Base-by-base conservation (phyloP, 2,888 invertebrate species). In the Syritta pipiens region DNA sequence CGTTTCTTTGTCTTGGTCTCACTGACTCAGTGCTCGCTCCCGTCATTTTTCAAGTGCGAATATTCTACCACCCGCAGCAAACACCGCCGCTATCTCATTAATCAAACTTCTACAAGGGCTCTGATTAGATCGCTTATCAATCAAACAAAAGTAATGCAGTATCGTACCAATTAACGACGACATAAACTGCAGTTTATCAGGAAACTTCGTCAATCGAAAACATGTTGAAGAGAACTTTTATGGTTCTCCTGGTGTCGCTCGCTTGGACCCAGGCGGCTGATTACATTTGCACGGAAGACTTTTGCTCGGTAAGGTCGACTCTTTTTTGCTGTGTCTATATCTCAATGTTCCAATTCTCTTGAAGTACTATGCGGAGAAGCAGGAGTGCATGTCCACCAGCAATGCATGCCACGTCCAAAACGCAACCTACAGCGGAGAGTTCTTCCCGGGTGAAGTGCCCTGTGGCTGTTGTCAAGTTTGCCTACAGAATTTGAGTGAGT, bases 401-500 rank as follows among this genome's bases (percentile, higher is more conserved):
- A 83, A 83, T 0, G 88, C 90, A 20, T 92, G 92, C 83, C 55
- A 83, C 9, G 89, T 89, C 79, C 91, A 91, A 86, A 92, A 92
- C 83, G 88, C 89, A 0, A 92, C 92, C 0, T 90, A 91, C 83
- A 88, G 88, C 28, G 93, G 93, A 0, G 68, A 91, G 26, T 86
- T 86, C 82, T 84, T 93, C 76, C 90, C 90, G 0, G 92, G 91
- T 0, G 91, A 92, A 0, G 91, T 91, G 0, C 84, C 90, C 0
- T 93, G 93, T 85, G 93, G 92, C 84, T 93, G 93, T 84, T 93
- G 93, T 81, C 87, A 91, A 0, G 91, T 89, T 85, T 93, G 93
- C 81, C 84, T 93, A 40, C 90, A 90, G 2, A 89, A 91, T 81
- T 89, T 91, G 82, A 87, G 92, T 92, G 88, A 85, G 84, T 84